A percentile compares a stretch with the other conserved stretches of the same genome.
Conservation (phyloP, 2,888 invertebrate genomes). For the Selenia dentaria region DNA sequence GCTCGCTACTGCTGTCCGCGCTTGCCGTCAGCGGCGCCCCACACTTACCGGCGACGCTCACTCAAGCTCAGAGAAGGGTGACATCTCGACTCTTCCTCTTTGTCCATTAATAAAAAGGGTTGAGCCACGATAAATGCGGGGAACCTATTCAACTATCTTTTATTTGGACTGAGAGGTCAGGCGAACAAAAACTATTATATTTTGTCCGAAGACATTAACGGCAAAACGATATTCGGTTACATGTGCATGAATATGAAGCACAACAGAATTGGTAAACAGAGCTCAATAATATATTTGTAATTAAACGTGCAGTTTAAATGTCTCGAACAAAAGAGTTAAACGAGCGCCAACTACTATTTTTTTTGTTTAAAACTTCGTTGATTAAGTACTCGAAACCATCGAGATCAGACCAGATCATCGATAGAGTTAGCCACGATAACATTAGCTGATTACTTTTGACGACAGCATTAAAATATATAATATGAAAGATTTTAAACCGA, state of each 20-base stretch:
- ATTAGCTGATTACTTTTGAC: no score
- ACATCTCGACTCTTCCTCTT: conserved; percentile 72
- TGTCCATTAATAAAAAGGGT: conserved; percentile 64
- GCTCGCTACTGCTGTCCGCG: conserved; percentile 70
- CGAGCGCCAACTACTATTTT: conserved; percentile 3
- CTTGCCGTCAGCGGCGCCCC: conserved; percentile 51
- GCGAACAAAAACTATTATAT: conserved; percentile 22
- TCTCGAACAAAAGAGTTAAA: conserved; percentile 23
- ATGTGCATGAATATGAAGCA: not conserved
- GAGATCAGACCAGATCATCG: no score
- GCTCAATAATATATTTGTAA: no score
- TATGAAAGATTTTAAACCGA: no score
- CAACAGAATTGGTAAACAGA: no score
- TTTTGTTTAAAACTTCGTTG: no score
- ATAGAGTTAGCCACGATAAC: no score
- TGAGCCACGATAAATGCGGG: conserved; percentile 53
- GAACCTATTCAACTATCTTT: conserved; percentile 41
- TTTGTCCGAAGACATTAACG: conserved; percentile 9
- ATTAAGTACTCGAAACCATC: no score
- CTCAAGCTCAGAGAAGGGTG: conserved; percentile 74
- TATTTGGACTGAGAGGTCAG: conserved; percentile 39
- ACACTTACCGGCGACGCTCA: conserved; percentile 53
- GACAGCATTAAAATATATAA: no score
- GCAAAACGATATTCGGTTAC: conserved; percentile 7
- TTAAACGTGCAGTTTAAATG: no score